Percentiles rank a stretch among this genome's conserved stretches.
Conservation (phyloP, 1,140 invertebrate species). For the Telenomus remus region DNA sequence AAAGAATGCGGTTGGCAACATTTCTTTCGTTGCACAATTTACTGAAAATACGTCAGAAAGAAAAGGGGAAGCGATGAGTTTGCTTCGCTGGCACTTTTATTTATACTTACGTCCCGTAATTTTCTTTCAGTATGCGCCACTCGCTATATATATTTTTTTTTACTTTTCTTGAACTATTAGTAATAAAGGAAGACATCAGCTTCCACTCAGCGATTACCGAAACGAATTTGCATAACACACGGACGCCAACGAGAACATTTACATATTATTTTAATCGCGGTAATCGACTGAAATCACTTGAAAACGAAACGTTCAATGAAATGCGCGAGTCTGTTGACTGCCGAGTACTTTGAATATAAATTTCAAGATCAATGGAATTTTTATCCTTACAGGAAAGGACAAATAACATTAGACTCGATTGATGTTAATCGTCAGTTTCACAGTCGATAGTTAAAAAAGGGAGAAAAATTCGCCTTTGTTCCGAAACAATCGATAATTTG, state of each 20-base stretch:
- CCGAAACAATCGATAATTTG: no score
- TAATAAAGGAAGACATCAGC: conserved; percentile 74
- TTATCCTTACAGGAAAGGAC: conserved; percentile 71
- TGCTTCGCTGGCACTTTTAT: conserved; percentile 57
- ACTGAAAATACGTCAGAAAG: conserved; percentile 56
- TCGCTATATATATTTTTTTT: conserved; percentile 47
- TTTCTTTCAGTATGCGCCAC: conserved; percentile 56
- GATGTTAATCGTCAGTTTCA: conserved; percentile 29
- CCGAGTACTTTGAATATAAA: conserved; percentile 73
- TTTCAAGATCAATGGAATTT: conserved; percentile 68
- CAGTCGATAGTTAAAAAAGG: neutral
- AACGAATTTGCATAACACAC: conserved; percentile 75
- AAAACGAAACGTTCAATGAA: conserved; percentile 64
- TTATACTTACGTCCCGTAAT: conserved; percentile 58
- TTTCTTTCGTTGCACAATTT: conserved; percentile 52
- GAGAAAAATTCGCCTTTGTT: no score
- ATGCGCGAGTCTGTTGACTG: conserved; percentile 46
- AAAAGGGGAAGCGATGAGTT: conserved; percentile 52
- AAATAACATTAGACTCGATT: conserved; percentile 56
- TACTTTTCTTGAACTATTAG: conserved; percentile 66
- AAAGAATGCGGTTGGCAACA: conserved; percentile 30
- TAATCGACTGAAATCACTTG: conserved; percentile 72
- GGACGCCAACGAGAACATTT: conserved; percentile 66
- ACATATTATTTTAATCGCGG: conserved; percentile 76
- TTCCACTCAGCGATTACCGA: conserved; percentile 75